Evolutionary conservation across 2,888 invertebrate species (phyloP), one percentile per base, ranked within the genome.

Genomic region (Cryptus viduatorius): DNA sequence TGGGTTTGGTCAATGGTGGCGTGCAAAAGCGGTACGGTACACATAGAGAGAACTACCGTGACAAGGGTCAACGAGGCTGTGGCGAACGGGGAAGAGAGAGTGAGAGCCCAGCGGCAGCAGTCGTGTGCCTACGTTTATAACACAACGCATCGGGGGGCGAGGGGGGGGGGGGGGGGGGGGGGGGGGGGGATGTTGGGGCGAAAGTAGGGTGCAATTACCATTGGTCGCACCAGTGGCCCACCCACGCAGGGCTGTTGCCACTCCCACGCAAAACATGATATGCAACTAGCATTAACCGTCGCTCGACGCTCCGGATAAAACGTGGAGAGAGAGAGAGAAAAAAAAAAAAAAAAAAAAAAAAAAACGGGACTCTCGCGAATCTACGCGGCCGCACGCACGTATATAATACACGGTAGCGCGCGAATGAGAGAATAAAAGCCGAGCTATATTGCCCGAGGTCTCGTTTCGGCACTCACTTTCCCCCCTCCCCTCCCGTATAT

Each of bases 201-300:
- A 71, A 71, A 78, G 48, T 78, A 71, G 71, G 61, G 71, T 79
- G 71, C 71, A 79, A 71, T 79, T 64, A 64, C 79, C 48, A 79
- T 79, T 71, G 73, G 73, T 73, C 59, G 73, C 73, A 73, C 59
- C 73, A 29, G 79, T 64, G n/a, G 61, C 31, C 46, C 69, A 69
- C 50, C 76, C 53, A 37, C 37, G 24, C 65, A 37, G 19, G 19
- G 16, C 64, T 76, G 65, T 65, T 53, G 76, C 53, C 67, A 73
- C 73, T 65, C 77, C 61, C 68, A 78, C 78, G 78, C 68, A 78
- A 78, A 79, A 79, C 46, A 71, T 42, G 78, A 79, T 79, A 79
- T 72, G 79, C 79, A 72, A 65, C 79, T 65, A 64, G 48, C 71
- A 53, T 72, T 71, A 65, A 50, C 61, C 24, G 37, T 24, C 50